Conservation (phyloP, 2,113 vertebrate species). For the Chloroceryle aenea region DNA sequence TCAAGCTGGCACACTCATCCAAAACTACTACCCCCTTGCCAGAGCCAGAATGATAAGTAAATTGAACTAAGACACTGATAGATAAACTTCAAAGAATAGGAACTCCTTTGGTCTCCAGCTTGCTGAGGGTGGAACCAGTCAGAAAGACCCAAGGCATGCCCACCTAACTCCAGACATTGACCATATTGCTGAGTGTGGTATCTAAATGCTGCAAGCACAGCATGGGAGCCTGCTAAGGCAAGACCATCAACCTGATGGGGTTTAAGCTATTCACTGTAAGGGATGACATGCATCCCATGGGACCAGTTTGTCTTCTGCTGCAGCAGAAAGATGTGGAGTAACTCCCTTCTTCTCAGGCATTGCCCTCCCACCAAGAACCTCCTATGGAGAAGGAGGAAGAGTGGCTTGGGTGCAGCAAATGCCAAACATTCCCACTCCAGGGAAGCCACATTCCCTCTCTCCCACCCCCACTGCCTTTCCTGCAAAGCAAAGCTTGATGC, state of each 20-base stretch:
- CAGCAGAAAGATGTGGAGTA: constrained; percentile 19
- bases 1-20: neutral
- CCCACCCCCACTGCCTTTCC: neutral
- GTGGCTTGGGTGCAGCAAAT: constrained; percentile 33
- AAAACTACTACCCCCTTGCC: neutral
- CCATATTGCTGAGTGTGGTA: neutral
- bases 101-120: neutral
- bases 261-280: neutral
- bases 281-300: neutral
- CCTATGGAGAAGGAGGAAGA: constrained; percentile 43
- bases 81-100: neutral
- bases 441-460: neutral
- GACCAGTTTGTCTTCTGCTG: constrained; percentile 1
- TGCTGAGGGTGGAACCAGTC: neutral
- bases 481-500: neutral
- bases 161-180: neutral
- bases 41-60: neutral
- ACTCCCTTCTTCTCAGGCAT: neutral
- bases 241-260: neutral
- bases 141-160: neutral
- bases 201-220: neutral
- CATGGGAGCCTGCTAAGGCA: neutral
- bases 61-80: neutral
- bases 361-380: constrained; percentile 40
- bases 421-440: constrained; percentile 35